phyloP scores from a whole-genome alignment of 2,113 vertebrate genomes.

The Halcyon malimbica region DNA sequence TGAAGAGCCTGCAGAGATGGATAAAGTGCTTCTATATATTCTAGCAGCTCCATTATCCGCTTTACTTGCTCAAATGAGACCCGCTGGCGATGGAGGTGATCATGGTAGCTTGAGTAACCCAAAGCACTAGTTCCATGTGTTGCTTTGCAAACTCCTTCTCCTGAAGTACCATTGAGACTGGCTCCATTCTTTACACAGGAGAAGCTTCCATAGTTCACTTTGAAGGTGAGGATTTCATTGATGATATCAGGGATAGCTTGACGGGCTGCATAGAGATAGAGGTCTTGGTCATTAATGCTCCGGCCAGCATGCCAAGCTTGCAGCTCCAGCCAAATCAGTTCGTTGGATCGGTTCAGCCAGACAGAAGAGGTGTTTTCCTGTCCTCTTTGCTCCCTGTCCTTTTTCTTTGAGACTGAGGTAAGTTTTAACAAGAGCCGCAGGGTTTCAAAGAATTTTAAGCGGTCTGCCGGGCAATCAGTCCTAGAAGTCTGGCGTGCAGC shows the following conservation, averaged over 20 bases:
- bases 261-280: constrained; percentile 94
- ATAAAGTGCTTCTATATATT: constrained; percentile 96
- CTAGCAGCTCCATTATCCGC: constrained; percentile 93
- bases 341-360: constrained; percentile 90
- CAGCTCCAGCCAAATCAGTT: constrained; percentile 97
- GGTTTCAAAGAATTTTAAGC: constrained; percentile 98
- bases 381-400: constrained; percentile 96
- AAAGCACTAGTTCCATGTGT: constrained; percentile 64
- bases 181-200: constrained; percentile 68
- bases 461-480: constrained; percentile 94
- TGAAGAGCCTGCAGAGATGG: constrained; percentile 96
- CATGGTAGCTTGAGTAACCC: constrained; percentile 81
- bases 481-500: constrained; percentile 94
- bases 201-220: constrained; percentile 88
- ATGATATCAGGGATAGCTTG: constrained; percentile 97
- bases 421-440: constrained; percentile 95
- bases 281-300: constrained; percentile 92
- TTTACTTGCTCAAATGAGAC: constrained; percentile 96
- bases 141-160: constrained; percentile 73
- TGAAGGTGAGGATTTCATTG: constrained; percentile 95
- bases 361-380: constrained; percentile 90
- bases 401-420: constrained; percentile 99
- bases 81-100: constrained; percentile 91
- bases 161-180: constrained; percentile 72
- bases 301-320: constrained; percentile 98